These are phyloP conservation scores for Sciurus vulgaris DNA, from an alignment of 2,797 vertebrate genomes.

Conservation along the genomic window DNA sequence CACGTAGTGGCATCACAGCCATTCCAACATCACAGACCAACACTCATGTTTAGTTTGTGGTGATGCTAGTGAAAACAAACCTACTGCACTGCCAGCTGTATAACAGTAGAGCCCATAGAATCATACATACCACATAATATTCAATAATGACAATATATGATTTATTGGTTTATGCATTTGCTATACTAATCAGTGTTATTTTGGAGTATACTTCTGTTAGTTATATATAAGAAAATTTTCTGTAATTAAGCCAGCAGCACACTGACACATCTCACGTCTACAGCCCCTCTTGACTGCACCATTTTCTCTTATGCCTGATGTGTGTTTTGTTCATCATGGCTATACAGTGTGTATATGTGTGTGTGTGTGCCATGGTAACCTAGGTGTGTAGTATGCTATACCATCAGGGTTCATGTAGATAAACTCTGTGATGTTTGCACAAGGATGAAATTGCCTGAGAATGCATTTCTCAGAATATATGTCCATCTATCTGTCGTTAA, in stretches of 20 bases:
- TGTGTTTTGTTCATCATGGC: not conserved
- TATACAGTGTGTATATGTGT: not conserved
- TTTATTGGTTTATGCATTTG: too few relatives aligned
- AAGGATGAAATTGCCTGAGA: not conserved
- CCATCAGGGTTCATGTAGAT: not conserved
- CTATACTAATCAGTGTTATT: not conserved
- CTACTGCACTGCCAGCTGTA: not conserved
- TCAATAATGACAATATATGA: not conserved
- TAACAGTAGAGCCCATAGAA: not conserved
- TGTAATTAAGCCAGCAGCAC: not conserved
- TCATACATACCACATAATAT: not conserved
- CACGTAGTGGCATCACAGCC: not conserved
- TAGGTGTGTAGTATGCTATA: not conserved
- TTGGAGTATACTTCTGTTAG: not conserved
- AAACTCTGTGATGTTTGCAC: not conserved
- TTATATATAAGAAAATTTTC: not conserved
- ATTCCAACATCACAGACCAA: not conserved
- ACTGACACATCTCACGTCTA: not conserved
- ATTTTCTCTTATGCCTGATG: not conserved
- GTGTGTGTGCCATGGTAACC: not conserved
- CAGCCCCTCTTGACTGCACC: not conserved
- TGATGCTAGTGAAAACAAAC: not conserved
- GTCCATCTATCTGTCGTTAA: not conserved
- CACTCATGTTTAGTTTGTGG: not conserved
- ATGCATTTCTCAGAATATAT: not conserved